Percentiles rank a stretch among this genome's conserved stretches.
These are phyloP conservation scores for Agriopis aurantiaria DNA, from an alignment of 2,888 invertebrate genomes.

Conservation along the genomic window DNA sequence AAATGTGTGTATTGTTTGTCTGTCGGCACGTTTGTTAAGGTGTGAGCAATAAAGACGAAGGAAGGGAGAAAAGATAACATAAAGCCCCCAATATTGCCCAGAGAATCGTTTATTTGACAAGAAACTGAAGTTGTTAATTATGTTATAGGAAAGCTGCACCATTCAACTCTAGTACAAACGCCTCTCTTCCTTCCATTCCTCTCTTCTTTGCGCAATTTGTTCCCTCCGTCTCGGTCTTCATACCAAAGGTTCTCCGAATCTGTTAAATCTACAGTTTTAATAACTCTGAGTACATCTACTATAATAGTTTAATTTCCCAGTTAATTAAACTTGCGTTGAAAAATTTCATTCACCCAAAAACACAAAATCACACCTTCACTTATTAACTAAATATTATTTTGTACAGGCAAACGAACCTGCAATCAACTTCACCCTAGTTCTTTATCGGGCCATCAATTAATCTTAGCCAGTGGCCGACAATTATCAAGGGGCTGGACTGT, in stretches of 20 bases:
- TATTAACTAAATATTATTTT: conserved; percentile 32
- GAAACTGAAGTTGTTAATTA: too few species aligned
- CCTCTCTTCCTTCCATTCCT: too few species aligned
- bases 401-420: conserved; percentile 36
- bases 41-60: conserved; percentile 18
- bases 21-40: conserved; percentile 44
- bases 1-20: conserved; percentile 28
- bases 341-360: conserved; percentile 13
- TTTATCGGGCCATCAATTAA: conserved; percentile 62
- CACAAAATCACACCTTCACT: conserved; percentile 31
- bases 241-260: too few species aligned
- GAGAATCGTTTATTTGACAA: not conserved
- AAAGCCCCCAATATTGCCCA: not conserved
- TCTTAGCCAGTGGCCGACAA: conserved; percentile 55
- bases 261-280: too few species aligned
- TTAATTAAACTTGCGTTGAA: conserved; percentile 13
- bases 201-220: too few species aligned
- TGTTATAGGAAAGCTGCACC: too few species aligned
- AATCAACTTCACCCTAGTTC: conserved; percentile 48
- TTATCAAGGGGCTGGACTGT: conserved; percentile 59
- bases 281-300: too few species aligned
- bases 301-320: not conserved
- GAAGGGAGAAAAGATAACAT: conserved; percentile 7
- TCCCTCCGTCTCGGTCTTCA: too few species aligned
- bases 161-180: too few species aligned